A percentile compares a stretch with the other conserved stretches of the same genome.
phyloP scores from a whole-genome alignment of 1,140 invertebrate species.

The Pantala flavescens region DNA sequence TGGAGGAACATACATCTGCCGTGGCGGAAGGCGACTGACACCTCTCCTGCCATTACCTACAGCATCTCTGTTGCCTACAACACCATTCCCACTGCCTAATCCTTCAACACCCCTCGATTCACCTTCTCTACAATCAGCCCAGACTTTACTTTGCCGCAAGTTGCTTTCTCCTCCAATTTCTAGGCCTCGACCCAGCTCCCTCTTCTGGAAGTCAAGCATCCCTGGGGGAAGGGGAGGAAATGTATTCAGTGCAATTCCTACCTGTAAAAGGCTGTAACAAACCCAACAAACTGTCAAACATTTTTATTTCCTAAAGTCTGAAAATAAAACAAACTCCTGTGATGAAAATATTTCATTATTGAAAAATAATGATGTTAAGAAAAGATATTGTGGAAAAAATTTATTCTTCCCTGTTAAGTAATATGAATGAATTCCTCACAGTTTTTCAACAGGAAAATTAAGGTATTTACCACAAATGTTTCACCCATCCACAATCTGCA shows the following conservation, averaged over 20 bases:
- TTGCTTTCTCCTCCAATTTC: not conserved
- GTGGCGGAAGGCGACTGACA: not conserved
- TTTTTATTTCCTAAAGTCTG: too few species aligned
- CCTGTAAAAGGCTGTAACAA: not conserved
- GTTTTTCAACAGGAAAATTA: too few species aligned
- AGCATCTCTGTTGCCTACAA: not conserved
- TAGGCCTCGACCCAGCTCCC: not conserved
- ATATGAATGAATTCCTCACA: too few species aligned
- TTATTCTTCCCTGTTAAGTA: too few species aligned
- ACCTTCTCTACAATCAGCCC: not conserved
- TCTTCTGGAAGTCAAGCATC: not conserved
- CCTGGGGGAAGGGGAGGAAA: constrained; percentile 1
- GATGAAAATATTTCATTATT: too few species aligned
- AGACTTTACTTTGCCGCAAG: not conserved
- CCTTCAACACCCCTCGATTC: not conserved
- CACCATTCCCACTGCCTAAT: not conserved
- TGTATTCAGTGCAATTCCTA: not conserved
- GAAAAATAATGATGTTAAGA: too few species aligned
- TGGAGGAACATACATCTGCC: not conserved
- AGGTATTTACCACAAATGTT: too few species aligned
- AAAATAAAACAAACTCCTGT: too few species aligned
- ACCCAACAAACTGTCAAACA: not conserved
- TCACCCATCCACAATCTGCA: too few species aligned
- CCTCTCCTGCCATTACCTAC: not conserved
- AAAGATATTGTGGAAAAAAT: too few species aligned